A percentile compares a stretch with the other conserved stretches of the same genome.
phyloP scores from a whole-genome alignment of 2,113 vertebrate species.

The Dasyornis broadbenti region DNA sequence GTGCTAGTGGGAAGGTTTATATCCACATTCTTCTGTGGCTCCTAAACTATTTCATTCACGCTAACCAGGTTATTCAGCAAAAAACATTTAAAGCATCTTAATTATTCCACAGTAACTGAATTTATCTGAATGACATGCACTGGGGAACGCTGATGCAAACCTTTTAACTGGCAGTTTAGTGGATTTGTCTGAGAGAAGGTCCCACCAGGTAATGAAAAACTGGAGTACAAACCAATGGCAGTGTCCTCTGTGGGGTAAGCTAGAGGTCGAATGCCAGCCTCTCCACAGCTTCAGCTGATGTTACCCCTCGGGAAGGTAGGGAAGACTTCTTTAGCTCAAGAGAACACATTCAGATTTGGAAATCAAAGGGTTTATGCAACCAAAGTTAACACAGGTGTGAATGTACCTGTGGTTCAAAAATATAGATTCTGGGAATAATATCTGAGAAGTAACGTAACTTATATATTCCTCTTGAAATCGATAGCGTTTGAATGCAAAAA shows the following conservation, averaged over 20 bases:
- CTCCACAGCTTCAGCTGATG: not conserved
- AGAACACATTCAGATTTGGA: not conserved
- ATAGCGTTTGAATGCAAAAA: not conserved
- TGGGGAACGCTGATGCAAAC: not conserved
- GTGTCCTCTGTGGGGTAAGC: not conserved
- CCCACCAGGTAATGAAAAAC: not conserved
- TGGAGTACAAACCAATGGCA: not conserved
- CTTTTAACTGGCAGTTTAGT: not conserved
- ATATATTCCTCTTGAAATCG: not conserved
- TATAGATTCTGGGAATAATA: not conserved
- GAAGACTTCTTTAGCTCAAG: not conserved
- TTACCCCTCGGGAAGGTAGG: not conserved
- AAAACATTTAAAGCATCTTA: not conserved
- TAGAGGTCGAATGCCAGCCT: rapidly evolving
- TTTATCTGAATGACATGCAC: not conserved
- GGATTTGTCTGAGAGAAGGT: not conserved
- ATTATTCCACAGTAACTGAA: not conserved
- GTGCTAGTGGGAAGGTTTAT: not conserved
- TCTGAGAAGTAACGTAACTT: not conserved
- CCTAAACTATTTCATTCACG: not conserved
- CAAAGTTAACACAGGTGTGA: not conserved
- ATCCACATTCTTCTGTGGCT: not conserved
- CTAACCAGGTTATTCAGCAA: not conserved
- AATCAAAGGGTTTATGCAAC: not conserved
- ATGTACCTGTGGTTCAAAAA: not conserved